Evolutionary conservation across 2,888 invertebrate species (phyloP).

Genomic region (Frankliniella fusca): DNA sequence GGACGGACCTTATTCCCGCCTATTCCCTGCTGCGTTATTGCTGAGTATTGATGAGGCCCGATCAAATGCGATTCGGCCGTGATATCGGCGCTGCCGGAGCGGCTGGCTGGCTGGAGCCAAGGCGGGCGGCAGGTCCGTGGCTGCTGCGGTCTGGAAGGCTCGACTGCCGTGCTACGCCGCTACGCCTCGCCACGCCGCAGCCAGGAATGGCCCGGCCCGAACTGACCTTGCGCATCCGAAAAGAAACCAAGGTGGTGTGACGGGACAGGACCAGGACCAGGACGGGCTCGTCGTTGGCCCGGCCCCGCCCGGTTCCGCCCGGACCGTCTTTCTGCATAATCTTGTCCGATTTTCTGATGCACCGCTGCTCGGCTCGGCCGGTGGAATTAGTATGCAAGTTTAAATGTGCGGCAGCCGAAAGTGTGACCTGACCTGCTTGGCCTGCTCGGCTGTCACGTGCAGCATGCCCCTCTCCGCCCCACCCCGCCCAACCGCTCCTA

Average conservation of each 20-base stretch:
- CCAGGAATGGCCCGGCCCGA: not conserved
- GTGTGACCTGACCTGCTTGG: not conserved
- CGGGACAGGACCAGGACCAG: not conserved
- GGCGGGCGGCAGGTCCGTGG: no score
- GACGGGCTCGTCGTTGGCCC: not conserved
- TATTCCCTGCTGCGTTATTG: no score
- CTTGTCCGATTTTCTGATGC: not conserved
- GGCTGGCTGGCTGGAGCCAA: no score
- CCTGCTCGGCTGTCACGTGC: not conserved
- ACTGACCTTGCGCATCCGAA: slow-evolving; percentile 1
- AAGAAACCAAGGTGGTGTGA: not conserved
- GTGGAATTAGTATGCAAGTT: no score
- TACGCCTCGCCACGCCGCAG: not conserved
- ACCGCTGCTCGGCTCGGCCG: no score
- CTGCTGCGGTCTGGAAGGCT: no score
- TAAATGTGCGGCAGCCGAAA: not conserved
- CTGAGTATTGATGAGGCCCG: no score
- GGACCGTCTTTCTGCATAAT: not conserved
- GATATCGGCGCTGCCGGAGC: no score
- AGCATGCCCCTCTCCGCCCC: not conserved
- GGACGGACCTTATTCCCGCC: no score
- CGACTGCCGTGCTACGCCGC: no score
- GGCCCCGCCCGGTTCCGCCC: not conserved
- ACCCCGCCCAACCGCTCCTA: not conserved
- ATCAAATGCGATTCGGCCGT: no score